phyloP scores from a whole-genome alignment of 2,797 vertebrate species.

The Mormyrops boulengeri region DNA sequence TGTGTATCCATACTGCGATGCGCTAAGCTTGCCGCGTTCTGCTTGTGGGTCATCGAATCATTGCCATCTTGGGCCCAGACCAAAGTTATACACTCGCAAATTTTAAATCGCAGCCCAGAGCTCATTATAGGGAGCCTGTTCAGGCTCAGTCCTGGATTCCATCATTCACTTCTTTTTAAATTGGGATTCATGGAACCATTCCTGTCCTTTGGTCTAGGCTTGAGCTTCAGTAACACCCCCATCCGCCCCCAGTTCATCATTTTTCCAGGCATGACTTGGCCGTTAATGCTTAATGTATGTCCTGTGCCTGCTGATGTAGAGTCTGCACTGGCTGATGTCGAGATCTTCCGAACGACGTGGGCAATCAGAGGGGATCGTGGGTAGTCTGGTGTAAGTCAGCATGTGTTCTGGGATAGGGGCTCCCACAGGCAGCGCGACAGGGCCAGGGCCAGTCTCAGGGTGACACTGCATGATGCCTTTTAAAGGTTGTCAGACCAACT shows the following conservation, averaged over 20 bases:
- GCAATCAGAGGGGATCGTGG: neutral
- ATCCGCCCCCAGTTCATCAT: neutral
- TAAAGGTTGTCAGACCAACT: neutral
- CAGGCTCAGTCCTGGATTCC: neutral
- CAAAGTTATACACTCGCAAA: neutral
- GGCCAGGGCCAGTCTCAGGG: neutral
- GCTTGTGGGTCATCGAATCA: neutral
- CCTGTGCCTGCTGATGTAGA: neutral
- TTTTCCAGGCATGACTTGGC: constrained; percentile 18
- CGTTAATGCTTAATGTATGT: constrained; percentile 1
- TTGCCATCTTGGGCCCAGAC: constrained; percentile 16
- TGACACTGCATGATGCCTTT: neutral
- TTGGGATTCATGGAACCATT: neutral
- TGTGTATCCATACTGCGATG: neutral
- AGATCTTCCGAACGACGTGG: neutral
- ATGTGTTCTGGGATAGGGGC: neutral
- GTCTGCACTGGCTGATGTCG: neutral
- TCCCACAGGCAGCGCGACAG: neutral
- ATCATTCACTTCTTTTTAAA: neutral
- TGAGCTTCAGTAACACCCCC: neutral
- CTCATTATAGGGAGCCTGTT: neutral
- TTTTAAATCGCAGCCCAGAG: neutral
- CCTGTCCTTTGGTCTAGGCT: constrained; percentile 3
- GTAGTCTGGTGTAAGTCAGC: neutral
- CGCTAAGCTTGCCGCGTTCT: neutral